A percentile compares a stretch with the other conserved stretches of the same genome.
Conservation (phyloP, 2,797 vertebrate genomes). For the Pristis pectinata region DNA sequence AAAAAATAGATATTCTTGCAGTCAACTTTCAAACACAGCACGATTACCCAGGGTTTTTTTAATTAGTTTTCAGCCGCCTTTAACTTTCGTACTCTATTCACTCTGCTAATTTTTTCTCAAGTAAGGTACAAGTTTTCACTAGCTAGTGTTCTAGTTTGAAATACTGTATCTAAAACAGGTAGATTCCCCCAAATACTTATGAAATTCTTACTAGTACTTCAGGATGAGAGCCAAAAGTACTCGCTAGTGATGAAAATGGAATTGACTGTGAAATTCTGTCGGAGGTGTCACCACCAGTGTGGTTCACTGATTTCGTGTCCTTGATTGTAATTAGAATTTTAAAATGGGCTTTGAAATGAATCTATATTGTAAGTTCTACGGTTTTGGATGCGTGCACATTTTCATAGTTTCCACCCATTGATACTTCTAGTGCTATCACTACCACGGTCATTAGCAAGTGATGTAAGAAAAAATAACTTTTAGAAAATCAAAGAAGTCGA, state of each 20-base stretch:
- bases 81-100: background rate
- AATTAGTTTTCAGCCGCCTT: background rate
- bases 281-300: background rate
- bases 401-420: background rate
- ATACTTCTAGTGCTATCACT: background rate
- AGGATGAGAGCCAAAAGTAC: background rate
- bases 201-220: background rate
- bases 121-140: background rate
- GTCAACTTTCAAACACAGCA: background rate
- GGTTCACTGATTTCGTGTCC: no score
- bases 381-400: background rate
- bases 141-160: background rate
- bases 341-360: background rate
- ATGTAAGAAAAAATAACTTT: background rate
- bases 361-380: background rate
- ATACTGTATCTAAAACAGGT: background rate
- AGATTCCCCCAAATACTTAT: background rate
- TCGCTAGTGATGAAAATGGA: background rate
- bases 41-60: background rate
- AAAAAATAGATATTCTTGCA: background rate
- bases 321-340: background rate
- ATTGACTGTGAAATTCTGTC: background rate
- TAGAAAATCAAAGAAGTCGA: background rate
- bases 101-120: constrained; percentile 11
- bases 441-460: background rate